Percentiles rank a stretch among this genome's conserved stretches.
phyloP scores from a whole-genome alignment of 53 echinoderm and acorn worm species.

The Holothuria leucospilota region DNA sequence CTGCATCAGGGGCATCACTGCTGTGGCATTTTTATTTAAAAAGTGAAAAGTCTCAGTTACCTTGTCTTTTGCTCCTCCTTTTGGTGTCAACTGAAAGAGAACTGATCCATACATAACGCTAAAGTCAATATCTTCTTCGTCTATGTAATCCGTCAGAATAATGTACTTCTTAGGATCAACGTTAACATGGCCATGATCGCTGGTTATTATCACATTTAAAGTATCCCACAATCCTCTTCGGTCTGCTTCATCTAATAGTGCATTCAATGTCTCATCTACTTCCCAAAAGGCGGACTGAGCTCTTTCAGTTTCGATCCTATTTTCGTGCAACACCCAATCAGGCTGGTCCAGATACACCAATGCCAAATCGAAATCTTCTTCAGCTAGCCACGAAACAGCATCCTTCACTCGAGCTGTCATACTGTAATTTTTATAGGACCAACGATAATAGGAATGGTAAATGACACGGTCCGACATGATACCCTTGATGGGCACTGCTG shows the following conservation, averaged over 20 bases:
- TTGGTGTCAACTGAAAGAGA: slow-evolving; percentile 73
- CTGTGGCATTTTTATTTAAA: no score
- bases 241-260: slow-evolving; percentile 20
- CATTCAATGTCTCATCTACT: not conserved
- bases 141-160: slow-evolving; percentile 82
- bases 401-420: not conserved
- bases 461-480: slow-evolving; percentile 7
- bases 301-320: not conserved
- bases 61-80: not conserved
- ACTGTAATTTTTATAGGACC: not conserved
- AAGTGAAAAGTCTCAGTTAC: no score
- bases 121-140: slow-evolving; percentile 72
- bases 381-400: slow-evolving; percentile 13
- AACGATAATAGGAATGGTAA: not conserved
- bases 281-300: not conserved
- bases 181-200: slow-evolving; percentile 21
- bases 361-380: slow-evolving; percentile 17
- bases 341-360: not conserved
- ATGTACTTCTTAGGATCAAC: slow-evolving; percentile 58
- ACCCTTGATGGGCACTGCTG: slow-evolving; percentile 19
- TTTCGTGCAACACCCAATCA: slow-evolving; percentile 7
- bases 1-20: no score
- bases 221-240: slow-evolving; percentile 38
- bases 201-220: slow-evolving; percentile 3
- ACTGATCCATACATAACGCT: slow-evolving; percentile 71